phyloP scores from a whole-genome alignment of 2,113 vertebrate species.

The Penelope pileata region DNA sequence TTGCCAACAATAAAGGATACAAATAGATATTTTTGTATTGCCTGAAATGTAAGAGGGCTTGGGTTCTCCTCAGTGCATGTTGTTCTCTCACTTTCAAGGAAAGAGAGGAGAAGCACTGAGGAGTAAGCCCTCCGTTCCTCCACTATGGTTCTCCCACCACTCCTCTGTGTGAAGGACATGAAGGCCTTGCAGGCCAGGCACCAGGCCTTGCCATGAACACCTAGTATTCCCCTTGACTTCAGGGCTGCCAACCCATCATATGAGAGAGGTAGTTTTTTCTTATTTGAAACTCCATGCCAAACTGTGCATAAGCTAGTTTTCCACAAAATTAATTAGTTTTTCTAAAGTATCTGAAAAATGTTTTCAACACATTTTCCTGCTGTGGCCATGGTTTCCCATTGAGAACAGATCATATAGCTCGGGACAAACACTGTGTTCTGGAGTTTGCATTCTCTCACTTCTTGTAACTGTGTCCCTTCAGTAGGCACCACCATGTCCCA shows the following conservation, averaged over 20 bases:
- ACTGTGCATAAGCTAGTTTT: not conserved
- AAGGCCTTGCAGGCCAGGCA: not conserved
- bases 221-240: not conserved
- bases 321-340: not conserved
- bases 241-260: not conserved
- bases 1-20: not conserved
- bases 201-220: not conserved
- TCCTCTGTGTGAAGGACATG: not conserved
- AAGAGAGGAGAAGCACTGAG: not conserved
- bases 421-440: not conserved
- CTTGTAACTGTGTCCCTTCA: not conserved
- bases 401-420: not conserved
- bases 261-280: not conserved
- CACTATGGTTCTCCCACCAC: no score
- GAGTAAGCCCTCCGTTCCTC: not conserved
- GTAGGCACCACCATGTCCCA: not conserved
- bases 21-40: not conserved
- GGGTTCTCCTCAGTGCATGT: not conserved
- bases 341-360: not conserved
- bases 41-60: not conserved
- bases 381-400: not conserved
- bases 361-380: not conserved
- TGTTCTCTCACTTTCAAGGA: fast-evolving
- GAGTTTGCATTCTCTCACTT: not conserved
- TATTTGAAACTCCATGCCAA: not conserved